Base-by-base conservation (phyloP, 2,797 vertebrate genomes). In the Cuculus canorus region DNA sequence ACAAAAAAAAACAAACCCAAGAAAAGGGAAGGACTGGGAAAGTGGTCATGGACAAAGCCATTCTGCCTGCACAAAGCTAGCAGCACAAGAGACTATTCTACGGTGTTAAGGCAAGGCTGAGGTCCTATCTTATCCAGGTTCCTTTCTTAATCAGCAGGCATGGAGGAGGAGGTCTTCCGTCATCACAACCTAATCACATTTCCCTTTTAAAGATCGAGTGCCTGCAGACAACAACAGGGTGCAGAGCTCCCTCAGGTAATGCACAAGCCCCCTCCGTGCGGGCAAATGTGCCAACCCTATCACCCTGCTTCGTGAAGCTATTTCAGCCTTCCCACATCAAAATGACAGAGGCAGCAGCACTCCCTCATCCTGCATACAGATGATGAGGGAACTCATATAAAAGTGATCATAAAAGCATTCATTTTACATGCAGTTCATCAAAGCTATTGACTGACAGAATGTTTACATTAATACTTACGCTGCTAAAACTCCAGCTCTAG, bases 281-380 rank as follows among this genome's bases (percentile, higher is more conserved):
- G 25, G 17, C 32, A 7, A 4, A 32, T 2, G 3, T 2, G 35
- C 8, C 85, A 72, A 11, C 32, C 22, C 28, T 30, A 23, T 10
- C 13, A 2, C 30, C 12, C 10, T 0, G 0, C 39, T 57, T 50
- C 5, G 2, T 7, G 9, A n/a, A n/a, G 37, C 27, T 33, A 25
- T 5, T 82, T 60, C 56, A 72, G 82, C 45, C 41, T 23, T 57
- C 52, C 52, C 5, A 7, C 45, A 57, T 33, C n/a, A 52, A 68
- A 65, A 43, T 2, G 6, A 69, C 52, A 82, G 39, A 27, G 72
- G 52, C 48, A 80, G 76, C 65, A 79, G 50, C 69, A 32, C 48
- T 72, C 41, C 28, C 43, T 69, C 63, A 60, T 27, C 47, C 35
- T n/a, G 28, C 54, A 19, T 1, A 10, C 2, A 33, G 63, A 52